Evolutionary conservation across 92 coral and sea anemone species (phyloP).

Genomic region (Palythoa caribaeorum): DNA sequence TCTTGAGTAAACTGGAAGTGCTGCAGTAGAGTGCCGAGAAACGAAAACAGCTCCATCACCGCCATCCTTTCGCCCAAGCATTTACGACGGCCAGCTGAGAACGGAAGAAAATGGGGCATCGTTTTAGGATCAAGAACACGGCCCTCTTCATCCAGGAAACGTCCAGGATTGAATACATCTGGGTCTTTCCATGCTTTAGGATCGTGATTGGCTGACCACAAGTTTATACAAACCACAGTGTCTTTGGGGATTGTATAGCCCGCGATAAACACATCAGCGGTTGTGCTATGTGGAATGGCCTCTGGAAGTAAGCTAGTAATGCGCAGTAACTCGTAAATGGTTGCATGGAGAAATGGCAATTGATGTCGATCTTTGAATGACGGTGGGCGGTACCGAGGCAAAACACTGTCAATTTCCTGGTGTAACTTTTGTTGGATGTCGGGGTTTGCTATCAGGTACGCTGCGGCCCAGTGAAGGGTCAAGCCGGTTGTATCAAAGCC

Average conservation of each 20-base stretch:
- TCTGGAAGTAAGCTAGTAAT: constrained; percentile 65
- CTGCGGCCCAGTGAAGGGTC: constrained; percentile 71
- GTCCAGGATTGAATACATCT: constrained; percentile 73
- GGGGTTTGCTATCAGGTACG: constrained; percentile 69
- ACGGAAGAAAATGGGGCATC: constrained; percentile 40
- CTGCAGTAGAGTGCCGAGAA: constrained; percentile 21
- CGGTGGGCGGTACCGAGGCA: constrained; percentile 72
- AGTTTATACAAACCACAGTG: constrained; percentile 71
- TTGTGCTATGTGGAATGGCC: constrained; percentile 76
- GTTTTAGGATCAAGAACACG: background rate
- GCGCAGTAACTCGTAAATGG: constrained; percentile 72
- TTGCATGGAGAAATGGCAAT: constrained; percentile 74
- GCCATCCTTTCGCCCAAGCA: constrained; percentile 34
- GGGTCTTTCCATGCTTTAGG: constrained; percentile 77
- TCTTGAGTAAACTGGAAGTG: constrained; percentile 39
- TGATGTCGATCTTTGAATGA: constrained; percentile 56
- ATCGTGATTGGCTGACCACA: constrained; percentile 79
- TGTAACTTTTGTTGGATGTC: constrained; percentile 73
- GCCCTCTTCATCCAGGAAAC: constrained; percentile 71
- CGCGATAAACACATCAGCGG: constrained; percentile 59
- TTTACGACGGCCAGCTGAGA: constrained; percentile 42
- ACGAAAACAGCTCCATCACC: constrained; percentile 11
- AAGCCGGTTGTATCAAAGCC: constrained; percentile 76
- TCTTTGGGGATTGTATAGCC: constrained; percentile 81
- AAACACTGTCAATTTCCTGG: constrained; percentile 69